A percentile compares a stretch with the other conserved stretches of the same genome.
Conservation (phyloP, 2,113 vertebrate genomes). For the Bubo scandiacus region DNA sequence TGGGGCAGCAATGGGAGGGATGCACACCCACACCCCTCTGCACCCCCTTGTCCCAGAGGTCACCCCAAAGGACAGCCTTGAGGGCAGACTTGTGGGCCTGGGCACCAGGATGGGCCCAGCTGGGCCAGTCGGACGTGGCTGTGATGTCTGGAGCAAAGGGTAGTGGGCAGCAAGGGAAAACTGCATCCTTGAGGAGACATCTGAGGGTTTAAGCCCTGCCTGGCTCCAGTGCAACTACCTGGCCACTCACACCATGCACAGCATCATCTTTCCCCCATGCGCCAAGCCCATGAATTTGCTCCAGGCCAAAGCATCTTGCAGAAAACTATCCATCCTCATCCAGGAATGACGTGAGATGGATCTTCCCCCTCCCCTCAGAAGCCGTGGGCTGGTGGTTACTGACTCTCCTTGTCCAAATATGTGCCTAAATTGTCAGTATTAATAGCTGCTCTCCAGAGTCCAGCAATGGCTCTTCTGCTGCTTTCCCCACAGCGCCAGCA, state of each 20-base stretch:
- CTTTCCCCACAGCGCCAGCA: background rate
- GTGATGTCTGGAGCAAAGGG: background rate
- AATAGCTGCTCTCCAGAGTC: background rate
- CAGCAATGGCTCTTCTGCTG: background rate
- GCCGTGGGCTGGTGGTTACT: background rate
- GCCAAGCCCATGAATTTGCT: background rate
- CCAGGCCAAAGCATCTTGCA: rapidly evolving
- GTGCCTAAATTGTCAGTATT: constrained; percentile 22
- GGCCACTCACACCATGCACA: background rate
- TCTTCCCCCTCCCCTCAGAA: background rate
- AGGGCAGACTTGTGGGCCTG: background rate
- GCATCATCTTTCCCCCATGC: rapidly evolving
- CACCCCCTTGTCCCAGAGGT: background rate
- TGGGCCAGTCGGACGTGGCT: rapidly evolving
- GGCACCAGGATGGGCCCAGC: background rate
- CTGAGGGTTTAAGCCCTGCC: background rate
- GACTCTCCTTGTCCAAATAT: constrained; percentile 47
- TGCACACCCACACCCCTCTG: background rate
- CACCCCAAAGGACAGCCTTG: background rate
- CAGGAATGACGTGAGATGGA: background rate
- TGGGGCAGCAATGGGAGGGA: background rate
- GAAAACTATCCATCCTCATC: background rate
- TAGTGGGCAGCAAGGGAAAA: background rate
- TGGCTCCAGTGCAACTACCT: background rate
- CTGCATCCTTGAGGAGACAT: background rate